phyloP scores from a whole-genome alignment of 2,113 vertebrate species.

The Microtus montanus region DNA sequence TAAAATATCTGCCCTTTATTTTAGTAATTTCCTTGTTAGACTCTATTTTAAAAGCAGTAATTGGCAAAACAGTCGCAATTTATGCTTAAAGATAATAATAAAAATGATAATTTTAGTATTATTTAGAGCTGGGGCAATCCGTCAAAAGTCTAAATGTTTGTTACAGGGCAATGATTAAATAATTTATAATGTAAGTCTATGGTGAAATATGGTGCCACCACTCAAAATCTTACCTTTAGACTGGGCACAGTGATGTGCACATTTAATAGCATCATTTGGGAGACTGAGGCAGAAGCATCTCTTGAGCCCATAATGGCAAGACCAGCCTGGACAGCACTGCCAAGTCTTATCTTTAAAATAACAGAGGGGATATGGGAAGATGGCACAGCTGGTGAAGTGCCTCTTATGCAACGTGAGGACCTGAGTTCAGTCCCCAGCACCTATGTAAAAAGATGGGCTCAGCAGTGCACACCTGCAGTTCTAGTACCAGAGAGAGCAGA shows the following conservation, averaged over 20 bases:
- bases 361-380: not conserved
- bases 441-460: not conserved
- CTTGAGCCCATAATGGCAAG: not conserved
- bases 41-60: constrained; percentile 64
- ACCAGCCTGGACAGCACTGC: not conserved
- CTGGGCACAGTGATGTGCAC: not conserved
- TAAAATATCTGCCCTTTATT: constrained; percentile 64
- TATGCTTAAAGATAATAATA: constrained; percentile 56
- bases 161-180: constrained; percentile 37
- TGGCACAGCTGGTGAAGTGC: not conserved
- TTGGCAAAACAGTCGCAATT: constrained; percentile 48
- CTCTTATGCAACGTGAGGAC: not conserved
- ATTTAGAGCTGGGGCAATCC: constrained; percentile 55
- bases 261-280: not conserved
- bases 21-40: constrained; percentile 59
- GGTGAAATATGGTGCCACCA: not conserved
- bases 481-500: not conserved
- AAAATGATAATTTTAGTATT: constrained; percentile 54
- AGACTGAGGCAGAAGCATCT: not conserved
- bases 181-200: constrained; percentile 16
- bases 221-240: not conserved
- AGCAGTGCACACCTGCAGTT: too few relatives aligned
- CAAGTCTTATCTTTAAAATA: not conserved
- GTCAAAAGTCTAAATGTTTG: constrained; percentile 58
- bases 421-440: not conserved